A percentile compares a stretch with the other conserved stretches of the same genome.
Conservation (phyloP, 1,140 invertebrate species). For the Polyergus mexicanus region DNA sequence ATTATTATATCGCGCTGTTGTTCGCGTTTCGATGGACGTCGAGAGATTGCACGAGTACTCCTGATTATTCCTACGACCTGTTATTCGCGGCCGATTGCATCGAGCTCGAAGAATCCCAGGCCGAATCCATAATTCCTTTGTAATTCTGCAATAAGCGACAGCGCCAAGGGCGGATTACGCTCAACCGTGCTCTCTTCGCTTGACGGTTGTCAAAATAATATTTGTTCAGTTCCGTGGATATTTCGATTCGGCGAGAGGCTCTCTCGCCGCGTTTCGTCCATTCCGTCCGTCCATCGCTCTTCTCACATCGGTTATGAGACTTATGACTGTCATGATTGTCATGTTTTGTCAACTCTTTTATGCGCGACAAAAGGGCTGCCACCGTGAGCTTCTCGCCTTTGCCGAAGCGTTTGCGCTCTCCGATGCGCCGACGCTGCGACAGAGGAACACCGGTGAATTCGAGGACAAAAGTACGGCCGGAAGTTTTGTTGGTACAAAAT, state of each 20-base stretch:
- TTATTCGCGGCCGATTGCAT: background rate
- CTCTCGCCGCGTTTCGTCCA: constrained; percentile 58
- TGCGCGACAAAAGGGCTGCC: constrained; percentile 73
- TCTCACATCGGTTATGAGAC: constrained; percentile 78
- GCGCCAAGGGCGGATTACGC: constrained; percentile 30
- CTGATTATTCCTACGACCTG: background rate
- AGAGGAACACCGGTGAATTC: constrained; percentile 16
- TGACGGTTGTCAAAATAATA: constrained; percentile 79
- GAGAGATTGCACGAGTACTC: background rate
- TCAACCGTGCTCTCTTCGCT: constrained; percentile 50
- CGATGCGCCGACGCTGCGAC: background rate
- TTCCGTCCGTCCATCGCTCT: constrained; percentile 52
- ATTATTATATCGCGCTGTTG: background rate
- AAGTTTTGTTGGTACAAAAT: constrained; percentile 78
- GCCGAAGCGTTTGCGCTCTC: constrained; percentile 15
- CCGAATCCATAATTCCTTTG: constrained; percentile 65
- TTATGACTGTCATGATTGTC: constrained; percentile 82
- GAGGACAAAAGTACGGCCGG: constrained; percentile 77
- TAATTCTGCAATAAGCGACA: constrained; percentile 70
- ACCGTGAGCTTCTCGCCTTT: constrained; percentile 30
- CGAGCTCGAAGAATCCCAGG: background rate
- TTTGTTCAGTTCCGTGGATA: constrained; percentile 76
- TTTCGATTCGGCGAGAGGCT: constrained; percentile 35
- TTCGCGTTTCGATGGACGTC: background rate
- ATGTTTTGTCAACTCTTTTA: constrained; percentile 86